Base-by-base conservation (phyloP, 2,113 vertebrate species). In the Heterotilapia buettikoferi region DNA sequence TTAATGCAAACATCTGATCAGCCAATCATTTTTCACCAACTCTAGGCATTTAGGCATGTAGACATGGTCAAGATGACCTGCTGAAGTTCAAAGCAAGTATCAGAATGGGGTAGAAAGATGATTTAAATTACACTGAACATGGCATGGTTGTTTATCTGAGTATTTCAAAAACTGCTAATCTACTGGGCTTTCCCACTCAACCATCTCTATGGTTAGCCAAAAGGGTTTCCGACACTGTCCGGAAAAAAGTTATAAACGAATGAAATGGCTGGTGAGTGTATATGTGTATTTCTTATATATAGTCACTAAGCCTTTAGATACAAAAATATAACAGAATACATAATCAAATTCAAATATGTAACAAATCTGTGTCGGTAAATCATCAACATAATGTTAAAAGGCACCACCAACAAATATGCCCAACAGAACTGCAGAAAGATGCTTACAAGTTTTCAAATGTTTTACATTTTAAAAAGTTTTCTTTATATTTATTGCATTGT, bases 191-290 rank as follows among this genome's bases (percentile, higher is more conserved):
- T 56, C 53, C 53, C 53, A 54, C 53, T 54, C 10, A 12, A 7
- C 53, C 11, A 56, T 24, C 53, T 56, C 53, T 56, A 56, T 56
- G 53, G 11, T 56, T 56, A 56, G 3, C 53, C 21, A 56, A 24
- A 56, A 24, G 0, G 53, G 21, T 56, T 56, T 21, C 21, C 53
- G 24, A 24, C 53, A 56, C 21, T 0, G 53, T 56, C 53, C 0
- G 21, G 21, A 56, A 56, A 56, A 56, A 21, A 56, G 21, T 56
- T 56, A 26, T 56, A 4, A 56, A 13, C 53, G 24, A 56, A 56
- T 24, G 53, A 13, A 56, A 24, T 56, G 53, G 0, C 11, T 24
- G 11, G 53, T 56, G 21, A 24, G 21, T 56, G 21, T 56, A 57
- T 57, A 26, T 14, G 24, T 57, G 1, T 26, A 57, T 57, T 57